These are phyloP conservation scores for Etheostoma nigrum DNA, from an alignment of 2,797 vertebrate species.

Conservation along the genomic window DNA sequence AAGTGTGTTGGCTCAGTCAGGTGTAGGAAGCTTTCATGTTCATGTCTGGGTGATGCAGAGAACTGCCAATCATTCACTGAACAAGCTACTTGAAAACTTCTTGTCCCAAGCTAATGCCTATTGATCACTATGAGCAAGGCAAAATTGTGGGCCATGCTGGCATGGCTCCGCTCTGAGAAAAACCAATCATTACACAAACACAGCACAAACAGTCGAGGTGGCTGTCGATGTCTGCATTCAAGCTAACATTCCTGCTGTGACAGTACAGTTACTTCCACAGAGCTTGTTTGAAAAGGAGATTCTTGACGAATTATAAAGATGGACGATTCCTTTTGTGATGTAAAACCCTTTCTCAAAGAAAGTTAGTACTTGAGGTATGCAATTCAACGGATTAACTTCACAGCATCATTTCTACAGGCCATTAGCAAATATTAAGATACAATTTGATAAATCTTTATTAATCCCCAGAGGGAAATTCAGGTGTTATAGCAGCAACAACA, in stretches of 20 bases:
- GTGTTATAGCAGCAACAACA: no score
- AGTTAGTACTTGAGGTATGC: background rate
- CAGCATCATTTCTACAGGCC: background rate
- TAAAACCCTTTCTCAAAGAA: background rate
- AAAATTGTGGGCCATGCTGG: constrained; percentile 49
- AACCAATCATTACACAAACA: constrained; percentile 46
- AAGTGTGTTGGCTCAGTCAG: constrained; percentile 28
- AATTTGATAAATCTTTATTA: no score
- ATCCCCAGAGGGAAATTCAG: no score
- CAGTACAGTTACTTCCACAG: background rate
- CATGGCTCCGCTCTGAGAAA: constrained; percentile 41
- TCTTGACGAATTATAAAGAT: background rate
- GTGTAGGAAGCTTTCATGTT: constrained; percentile 30
- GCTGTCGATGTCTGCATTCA: constrained; percentile 3
- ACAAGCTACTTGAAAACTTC: constrained; percentile 60
- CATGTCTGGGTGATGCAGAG: constrained; percentile 33
- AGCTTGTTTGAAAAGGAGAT: constrained; percentile 9
- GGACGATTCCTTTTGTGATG: background rate
- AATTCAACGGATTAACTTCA: background rate
- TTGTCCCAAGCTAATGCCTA: constrained; percentile 63
- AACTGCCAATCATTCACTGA: constrained; percentile 61
- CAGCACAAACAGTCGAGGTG: constrained; percentile 12
- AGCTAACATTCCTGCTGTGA: background rate
- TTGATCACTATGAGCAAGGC: constrained; percentile 55
- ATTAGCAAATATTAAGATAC: background rate